A percentile compares a stretch with the other conserved stretches of the same genome.
Conservation (phyloP, 2,797 vertebrate species). For the Diplodus sargus region DNA sequence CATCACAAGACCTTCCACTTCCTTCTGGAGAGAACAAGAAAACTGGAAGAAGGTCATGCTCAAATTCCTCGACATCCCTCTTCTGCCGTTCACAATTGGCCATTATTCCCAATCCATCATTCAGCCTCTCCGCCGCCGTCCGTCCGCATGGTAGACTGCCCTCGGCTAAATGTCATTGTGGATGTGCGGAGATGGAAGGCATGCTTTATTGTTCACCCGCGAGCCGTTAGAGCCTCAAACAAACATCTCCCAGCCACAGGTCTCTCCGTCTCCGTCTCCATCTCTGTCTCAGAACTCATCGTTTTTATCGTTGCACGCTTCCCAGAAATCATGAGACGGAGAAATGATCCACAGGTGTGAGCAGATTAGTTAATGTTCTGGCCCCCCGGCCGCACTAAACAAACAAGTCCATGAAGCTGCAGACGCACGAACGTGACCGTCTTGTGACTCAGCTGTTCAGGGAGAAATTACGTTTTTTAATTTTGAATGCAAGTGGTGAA, state of each 20-base stretch:
- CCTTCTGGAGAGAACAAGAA: neutral
- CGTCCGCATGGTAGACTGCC: constrained; percentile 10
- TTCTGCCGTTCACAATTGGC: constrained; percentile 22
- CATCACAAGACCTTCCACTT: constrained; percentile 23
- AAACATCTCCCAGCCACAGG: constrained; percentile 21
- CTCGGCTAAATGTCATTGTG: constrained; percentile 54
- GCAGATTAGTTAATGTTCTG: neutral
- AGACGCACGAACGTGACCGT: neutral
- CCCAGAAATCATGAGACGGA: constrained; percentile 15
- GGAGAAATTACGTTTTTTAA: neutral
- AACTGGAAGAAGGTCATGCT: constrained; percentile 29
- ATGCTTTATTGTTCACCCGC: constrained; percentile 32
- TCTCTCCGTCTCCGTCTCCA: neutral
- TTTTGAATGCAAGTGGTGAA: neutral
- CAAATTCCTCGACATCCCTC: constrained; percentile 43
- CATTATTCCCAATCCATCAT: constrained; percentile 38
- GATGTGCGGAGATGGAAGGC: constrained; percentile 38
- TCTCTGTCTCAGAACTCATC: neutral
- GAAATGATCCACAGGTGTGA: neutral
- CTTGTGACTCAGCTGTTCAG: neutral
- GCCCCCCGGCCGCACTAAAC: neutral
- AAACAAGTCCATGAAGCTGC: neutral
- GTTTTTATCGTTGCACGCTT: neutral
- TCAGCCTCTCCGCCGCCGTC: neutral
- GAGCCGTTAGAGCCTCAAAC: constrained; percentile 10